Base-by-base conservation (phyloP, 1,140 invertebrate species). In the Bombus superbus region DNA sequence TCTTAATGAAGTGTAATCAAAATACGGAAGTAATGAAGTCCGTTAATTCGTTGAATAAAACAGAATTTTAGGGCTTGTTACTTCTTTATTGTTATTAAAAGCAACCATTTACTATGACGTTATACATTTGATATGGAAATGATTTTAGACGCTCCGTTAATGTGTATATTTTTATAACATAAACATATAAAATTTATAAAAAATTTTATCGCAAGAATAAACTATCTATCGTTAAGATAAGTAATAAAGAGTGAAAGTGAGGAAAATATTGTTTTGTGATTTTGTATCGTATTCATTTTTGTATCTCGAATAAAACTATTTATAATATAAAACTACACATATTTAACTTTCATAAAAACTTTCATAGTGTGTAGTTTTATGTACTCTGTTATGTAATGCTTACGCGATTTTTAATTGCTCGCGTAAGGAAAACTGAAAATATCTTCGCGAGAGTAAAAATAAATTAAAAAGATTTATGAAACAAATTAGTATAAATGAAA, bases 161-260 rank as follows among this genome's bases (percentile, higher is more conserved):
- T 44, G 10, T 32, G 13, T 15, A 44, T 73, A n/a, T 15, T 32
- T 73, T 73, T 73, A 73, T 73, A 28, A 44, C 13, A 28, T 44
- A 44, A 44, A 73, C 8, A 73, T 44, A 42, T 28, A 44, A n/a
- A 28, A n/a, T 38, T 57, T 35, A 25, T 62, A 53, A 22, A 59
- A 28, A n/a, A 40, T 59, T 76, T 76, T 59, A 38, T 35, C 11
- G 42, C 5, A 76, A 53, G 5, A 76, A 76, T 76, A 76, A 76
- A 76, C 15, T 1, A 28, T 62, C 9, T 42, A 32, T 35, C 3
- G 9, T 10, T 47, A 47, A 32, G 32, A 32, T 32, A 32, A 32
- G 32, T 32, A 47, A 73, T 44, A 44, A 18, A 25, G n/a, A 11
- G 9, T 74, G 1, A 2, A 47, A n/a, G 25, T 0, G n/a, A 18